Evolutionary conservation across 2,113 vertebrate genomes (phyloP), one percentile per base, ranked within the genome.

Genomic region (Procavia capensis): DNA sequence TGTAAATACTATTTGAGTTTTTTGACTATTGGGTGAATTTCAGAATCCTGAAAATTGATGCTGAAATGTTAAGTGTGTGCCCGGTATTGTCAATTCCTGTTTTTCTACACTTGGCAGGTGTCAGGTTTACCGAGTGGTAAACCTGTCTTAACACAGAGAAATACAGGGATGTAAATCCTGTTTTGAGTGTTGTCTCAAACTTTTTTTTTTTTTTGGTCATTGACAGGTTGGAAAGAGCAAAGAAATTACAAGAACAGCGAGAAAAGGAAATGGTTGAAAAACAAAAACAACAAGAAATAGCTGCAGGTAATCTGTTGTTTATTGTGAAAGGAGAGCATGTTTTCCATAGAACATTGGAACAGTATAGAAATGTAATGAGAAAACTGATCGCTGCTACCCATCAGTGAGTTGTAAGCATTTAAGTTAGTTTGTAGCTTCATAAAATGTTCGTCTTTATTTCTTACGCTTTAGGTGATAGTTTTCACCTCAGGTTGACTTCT

Each of bases 211-310:
- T 70, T 80, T 97, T 95, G 75, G 34, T 93, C 64, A 92, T 95
- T 39, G 91, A 8, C 95, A 99, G 99, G 91, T 98, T 99, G 98
- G 99, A 99, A 98, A 99, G 99, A 97, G 99, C 99, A 70, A 99
- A 99, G 98, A 99, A 99, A 92, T 98, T 99, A 41, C 99, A 99
- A 97, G 99, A 99, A 96, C 99, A 99, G 96, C 99, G 99, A 96
- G 99, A 99, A 97, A 99, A 99, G 68, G 99, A 99, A 97, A 98
- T 99, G 98, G 98, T 99, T 94, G 99, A 99, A 97, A 99, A 99
- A 96, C 99, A 99, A 96, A 99, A 99, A 95, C 99, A 99, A 92
- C 99, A 99, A 97, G 99, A 99, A 97, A 99, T 99, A 31, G 98
- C 98, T 97, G 98, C 99, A 98, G 99, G 99, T 99, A 98, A 98